These are phyloP conservation scores for Dorcus parallelipipedus DNA, from an alignment of 2,888 invertebrate genomes.

Conservation along the genomic window DNA sequence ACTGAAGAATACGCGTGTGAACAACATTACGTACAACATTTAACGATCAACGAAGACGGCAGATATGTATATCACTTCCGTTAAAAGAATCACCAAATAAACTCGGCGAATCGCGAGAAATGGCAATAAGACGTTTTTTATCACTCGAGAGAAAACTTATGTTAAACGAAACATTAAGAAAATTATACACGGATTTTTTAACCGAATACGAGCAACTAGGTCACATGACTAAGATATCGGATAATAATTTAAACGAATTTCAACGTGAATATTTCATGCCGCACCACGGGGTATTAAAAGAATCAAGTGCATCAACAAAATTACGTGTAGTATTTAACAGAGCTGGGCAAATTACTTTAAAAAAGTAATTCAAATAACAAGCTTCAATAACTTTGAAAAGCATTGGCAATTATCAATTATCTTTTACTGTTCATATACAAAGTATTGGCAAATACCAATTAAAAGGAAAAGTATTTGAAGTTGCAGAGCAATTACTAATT, in stretches of 20 bases:
- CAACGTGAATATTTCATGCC: neutral
- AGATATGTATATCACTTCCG: neutral
- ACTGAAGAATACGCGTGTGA: conserved; percentile 2
- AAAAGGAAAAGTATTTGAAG: too few species aligned
- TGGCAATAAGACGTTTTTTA: neutral
- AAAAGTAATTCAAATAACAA: too few species aligned
- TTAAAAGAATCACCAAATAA: neutral
- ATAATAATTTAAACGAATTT: neutral
- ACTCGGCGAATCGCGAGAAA: neutral
- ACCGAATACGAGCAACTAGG: neutral
- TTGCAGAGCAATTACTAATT: too few species aligned
- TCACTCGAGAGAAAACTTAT: neutral
- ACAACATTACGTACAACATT: neutral
- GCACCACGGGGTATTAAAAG: conserved; percentile 3
- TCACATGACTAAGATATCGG: neutral
- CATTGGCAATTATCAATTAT: too few species aligned
- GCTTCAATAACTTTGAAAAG: too few species aligned
- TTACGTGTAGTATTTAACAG: conserved; percentile 7
- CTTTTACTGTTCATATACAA: too few species aligned
- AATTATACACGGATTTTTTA: conserved; percentile 1
- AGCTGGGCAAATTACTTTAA: too few species aligned
- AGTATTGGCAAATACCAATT: too few species aligned
- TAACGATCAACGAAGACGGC: neutral
- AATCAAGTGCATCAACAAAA: conserved; percentile 1
- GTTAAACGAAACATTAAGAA: neutral